Conservation (phyloP, 2,888 invertebrate species). For the Amphipyra tragopoginis region DNA sequence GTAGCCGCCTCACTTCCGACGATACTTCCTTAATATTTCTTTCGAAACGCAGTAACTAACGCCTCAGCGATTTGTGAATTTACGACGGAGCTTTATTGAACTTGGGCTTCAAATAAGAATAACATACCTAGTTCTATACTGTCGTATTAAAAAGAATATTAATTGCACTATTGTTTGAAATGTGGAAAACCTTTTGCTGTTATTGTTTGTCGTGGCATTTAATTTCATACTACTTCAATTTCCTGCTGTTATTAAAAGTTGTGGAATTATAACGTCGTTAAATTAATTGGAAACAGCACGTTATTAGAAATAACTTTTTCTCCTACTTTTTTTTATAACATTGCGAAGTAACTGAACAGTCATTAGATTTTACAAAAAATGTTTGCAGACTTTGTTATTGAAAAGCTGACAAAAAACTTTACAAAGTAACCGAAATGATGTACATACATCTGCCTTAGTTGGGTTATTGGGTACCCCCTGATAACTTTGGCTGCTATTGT, state of each 20-base stretch:
- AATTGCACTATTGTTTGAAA: conserved; percentile 1
- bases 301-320: conserved; percentile 11
- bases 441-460: too few species aligned
- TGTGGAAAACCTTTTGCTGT: conserved; percentile 2
- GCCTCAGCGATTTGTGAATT: conserved; percentile 60
- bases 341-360: too few species aligned
- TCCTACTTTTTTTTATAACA: neutral
- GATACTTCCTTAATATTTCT: conserved; percentile 69
- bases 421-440: too few species aligned
- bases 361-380: too few species aligned
- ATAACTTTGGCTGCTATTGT: too few species aligned
- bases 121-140: neutral
- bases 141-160: neutral
- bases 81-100: conserved; percentile 57
- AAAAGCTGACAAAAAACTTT: too few species aligned
- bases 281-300: conserved; percentile 24
- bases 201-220: conserved; percentile 22
- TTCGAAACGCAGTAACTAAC: conserved; percentile 55
- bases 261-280: conserved; percentile 25
- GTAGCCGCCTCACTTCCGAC: conserved; percentile 62
- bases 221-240: conserved; percentile 39
- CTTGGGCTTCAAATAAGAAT: conserved; percentile 37
- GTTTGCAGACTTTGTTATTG: too few species aligned
- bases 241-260: conserved; percentile 31
- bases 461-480: too few species aligned